Conservation (phyloP, 1,140 invertebrate genomes). For the Ceratina calcarata region DNA sequence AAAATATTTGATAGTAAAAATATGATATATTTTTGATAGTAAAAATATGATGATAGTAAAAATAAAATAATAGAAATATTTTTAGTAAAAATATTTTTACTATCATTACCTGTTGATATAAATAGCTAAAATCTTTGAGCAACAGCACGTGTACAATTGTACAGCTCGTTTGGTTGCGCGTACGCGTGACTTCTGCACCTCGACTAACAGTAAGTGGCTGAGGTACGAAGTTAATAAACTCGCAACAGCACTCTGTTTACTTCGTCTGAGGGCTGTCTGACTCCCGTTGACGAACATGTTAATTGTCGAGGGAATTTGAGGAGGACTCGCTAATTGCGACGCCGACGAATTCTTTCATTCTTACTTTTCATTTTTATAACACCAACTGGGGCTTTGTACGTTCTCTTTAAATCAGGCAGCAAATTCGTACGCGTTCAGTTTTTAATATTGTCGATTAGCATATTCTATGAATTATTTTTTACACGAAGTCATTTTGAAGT, state of each 20-base stretch:
- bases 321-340: conserved; percentile 20
- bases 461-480: neutral
- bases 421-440: neutral
- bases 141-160: neutral
- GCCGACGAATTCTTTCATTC: conserved; percentile 8
- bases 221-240: conserved; percentile 19
- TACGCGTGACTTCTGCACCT: neutral
- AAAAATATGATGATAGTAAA: too few species aligned
- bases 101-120: neutral
- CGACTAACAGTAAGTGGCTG: neutral
- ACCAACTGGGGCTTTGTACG: neutral
- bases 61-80: too few species aligned
- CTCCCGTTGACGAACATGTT: conserved; percentile 27
- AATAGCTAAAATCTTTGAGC: too few species aligned
- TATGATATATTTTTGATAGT: too few species aligned
- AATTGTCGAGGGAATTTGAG: conserved; percentile 37
- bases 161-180: neutral
- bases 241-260: conserved; percentile 48
- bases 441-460: neutral
- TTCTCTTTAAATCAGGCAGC: neutral
- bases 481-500: too few species aligned
- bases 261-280: conserved; percentile 18
- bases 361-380: neutral
- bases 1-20: too few species aligned
- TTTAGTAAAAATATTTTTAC: too few species aligned